A percentile compares a stretch with the other conserved stretches of the same genome.
Evolutionary conservation across 2,888 invertebrate species (phyloP).

Genomic region (Watsonalla cultraria): DNA sequence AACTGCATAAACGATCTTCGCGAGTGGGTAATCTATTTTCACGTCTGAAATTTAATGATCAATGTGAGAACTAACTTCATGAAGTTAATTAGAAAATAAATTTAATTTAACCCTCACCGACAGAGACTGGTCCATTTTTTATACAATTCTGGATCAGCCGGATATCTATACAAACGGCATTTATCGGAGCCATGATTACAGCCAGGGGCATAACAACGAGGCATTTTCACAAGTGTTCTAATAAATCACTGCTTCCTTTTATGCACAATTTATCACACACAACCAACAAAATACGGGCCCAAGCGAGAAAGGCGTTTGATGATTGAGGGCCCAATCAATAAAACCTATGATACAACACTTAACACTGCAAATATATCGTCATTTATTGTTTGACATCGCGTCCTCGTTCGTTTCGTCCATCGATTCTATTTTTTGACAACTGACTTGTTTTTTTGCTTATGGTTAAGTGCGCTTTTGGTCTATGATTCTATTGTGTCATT

Average conservation of each 20-base stretch:
- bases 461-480: neutral
- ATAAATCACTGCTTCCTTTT: neutral
- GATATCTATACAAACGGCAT: neutral
- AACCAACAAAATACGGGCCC: neutral
- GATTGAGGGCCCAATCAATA: neutral
- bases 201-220: conserved; percentile 2
- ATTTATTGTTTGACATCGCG: neutral
- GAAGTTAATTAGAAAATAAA: too few relatives aligned
- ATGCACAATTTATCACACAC: neutral
- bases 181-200: neutral
- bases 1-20: conserved; percentile 3
- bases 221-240: neutral
- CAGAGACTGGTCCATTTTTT: neutral
- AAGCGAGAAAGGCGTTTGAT: neutral
- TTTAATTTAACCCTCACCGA: neutral
- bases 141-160: neutral
- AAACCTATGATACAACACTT: neutral
- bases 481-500: too few relatives aligned
- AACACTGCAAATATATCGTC: neutral
- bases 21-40: conserved; percentile 1
- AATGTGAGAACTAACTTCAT: too few relatives aligned
- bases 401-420: neutral
- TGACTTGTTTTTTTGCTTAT: neutral
- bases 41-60: neutral
- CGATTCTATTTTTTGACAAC: neutral